Base-by-base conservation (phyloP, 2,888 invertebrate genomes). In the Suillia variegata region DNA sequence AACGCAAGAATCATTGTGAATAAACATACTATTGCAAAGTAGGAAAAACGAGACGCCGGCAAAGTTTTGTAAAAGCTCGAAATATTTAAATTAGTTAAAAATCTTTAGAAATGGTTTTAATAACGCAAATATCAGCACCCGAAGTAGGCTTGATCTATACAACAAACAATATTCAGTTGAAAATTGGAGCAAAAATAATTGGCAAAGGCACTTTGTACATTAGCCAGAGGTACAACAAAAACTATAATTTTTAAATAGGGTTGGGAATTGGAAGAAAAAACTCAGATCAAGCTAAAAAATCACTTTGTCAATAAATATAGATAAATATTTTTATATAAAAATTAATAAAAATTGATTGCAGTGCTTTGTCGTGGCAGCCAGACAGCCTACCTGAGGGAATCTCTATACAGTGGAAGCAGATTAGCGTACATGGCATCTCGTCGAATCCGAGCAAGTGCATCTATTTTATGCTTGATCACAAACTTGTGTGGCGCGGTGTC, bases 401-500 rank as follows among this genome's bases (percentile, higher is more conserved):
- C 13, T 80, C 79, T 0, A 78, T 82, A 54, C 70, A 74, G 21
- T 82, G 82, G 82, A 76, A 78, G 58, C 76, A 80, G 56, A 78
- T 82, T 2, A 78, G 80, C 59, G 69, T 82, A 8, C 82, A 82
- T 62, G 82, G 80, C 8, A 77, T 81, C 45, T 74, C 81, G 1
- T 69, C 74, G 12, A 75, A 73, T 56, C 79, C 79, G 10, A 65
- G 65, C 1, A 82, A 79, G 63, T 78, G 77, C 62, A 75, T 81
- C 63, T 81, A 80, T 62, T 77, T 81, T 38, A 79, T 81, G 77
- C 64, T 81, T 26, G 81, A 81, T 59, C 76, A 77, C 54, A 73
- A 74, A 59, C 66, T 82, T 2, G 69, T 74, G 13, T 82, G 82
- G 82, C 73, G 73, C 6, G 80, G 80, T 2, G 74, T 80, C 2